phyloP scores from a whole-genome alignment of 2,888 invertebrate genomes.

The Drosophila atripex region DNA sequence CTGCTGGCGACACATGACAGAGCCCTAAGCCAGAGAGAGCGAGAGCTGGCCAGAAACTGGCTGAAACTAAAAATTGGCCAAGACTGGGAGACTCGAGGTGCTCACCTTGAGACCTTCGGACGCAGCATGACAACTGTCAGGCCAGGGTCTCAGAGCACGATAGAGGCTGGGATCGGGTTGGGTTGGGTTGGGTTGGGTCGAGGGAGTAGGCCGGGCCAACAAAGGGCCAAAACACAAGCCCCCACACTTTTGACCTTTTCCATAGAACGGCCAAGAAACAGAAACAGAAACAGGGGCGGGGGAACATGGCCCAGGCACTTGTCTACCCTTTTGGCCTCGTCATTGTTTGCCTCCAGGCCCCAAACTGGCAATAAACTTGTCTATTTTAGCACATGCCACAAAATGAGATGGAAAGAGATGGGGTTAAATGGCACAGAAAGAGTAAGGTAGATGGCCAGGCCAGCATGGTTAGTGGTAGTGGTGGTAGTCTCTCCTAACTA shows the following conservation, averaged over 20 bases:
- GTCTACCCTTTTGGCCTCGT: slow-evolving; percentile 77
- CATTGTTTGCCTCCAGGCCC: slow-evolving; percentile 72
- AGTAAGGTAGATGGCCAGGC: background rate
- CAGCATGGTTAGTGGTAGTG: no score
- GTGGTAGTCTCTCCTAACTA: slow-evolving; percentile 9
- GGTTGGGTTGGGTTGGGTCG: no score
- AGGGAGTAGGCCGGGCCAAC: slow-evolving; percentile 1
- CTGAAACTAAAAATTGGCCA: background rate
- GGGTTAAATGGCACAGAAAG: background rate
- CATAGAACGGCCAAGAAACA: background rate
- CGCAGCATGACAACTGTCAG: slow-evolving; percentile 38
- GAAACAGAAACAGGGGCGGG: background rate
- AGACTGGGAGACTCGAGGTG: slow-evolving; percentile 23
- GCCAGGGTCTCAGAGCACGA: slow-evolving; percentile 23
- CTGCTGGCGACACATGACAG: slow-evolving; percentile 27
- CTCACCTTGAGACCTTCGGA: slow-evolving; percentile 42
- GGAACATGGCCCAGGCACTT: slow-evolving; percentile 57
- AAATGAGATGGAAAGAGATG: slow-evolving; percentile 28
- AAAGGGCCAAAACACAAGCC: slow-evolving; percentile 8
- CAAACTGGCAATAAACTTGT: slow-evolving; percentile 77
- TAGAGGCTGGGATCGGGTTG: background rate
- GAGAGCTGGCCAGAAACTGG: background rate
- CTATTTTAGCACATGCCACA: slow-evolving; percentile 68
- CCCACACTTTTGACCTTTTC: slow-evolving; percentile 47
- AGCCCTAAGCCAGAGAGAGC: slow-evolving; percentile 21